Evolutionary conservation across 2,113 vertebrate species (phyloP).

Genomic region (Cynocephalus volans): DNA sequence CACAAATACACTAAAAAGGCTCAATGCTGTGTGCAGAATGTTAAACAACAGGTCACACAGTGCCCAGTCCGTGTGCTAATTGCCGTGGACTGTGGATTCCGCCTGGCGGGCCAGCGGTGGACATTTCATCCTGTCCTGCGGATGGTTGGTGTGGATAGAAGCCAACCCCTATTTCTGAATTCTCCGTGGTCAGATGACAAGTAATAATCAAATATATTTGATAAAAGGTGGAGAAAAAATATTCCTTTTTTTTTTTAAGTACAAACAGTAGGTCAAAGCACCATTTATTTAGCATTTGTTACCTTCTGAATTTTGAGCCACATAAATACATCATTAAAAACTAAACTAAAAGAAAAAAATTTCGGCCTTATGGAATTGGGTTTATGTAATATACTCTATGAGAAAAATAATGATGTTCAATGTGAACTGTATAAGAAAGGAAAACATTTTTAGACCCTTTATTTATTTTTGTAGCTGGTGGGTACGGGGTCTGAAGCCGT

Average conservation of each 20-base stretch:
- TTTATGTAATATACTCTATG: neutral
- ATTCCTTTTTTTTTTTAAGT: neutral
- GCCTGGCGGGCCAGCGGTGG: neutral
- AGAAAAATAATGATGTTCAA: neutral
- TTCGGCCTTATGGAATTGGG: neutral
- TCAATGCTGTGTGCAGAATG: neutral
- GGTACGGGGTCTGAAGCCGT: too few relatives aligned
- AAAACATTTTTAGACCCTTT: neutral
- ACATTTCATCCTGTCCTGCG: accelerated
- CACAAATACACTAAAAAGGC: neutral
- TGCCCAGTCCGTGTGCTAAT: accelerated
- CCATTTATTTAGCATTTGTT: neutral
- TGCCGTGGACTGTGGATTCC: neutral
- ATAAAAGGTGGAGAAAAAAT: neutral
- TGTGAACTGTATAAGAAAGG: neutral
- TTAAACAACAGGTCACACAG: accelerated
- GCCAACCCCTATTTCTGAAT: neutral
- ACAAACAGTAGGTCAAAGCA: neutral
- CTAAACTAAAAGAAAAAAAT: conserved; percentile 2
- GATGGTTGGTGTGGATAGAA: too few relatives aligned
- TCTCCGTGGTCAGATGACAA: neutral
- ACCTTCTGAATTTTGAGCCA: neutral
- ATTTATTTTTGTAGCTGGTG: too few relatives aligned
- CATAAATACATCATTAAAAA: neutral
- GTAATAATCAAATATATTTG: neutral